Evolutionary conservation across 2,888 invertebrate genomes (phyloP).

Genomic region (Lutraria lutraria): DNA sequence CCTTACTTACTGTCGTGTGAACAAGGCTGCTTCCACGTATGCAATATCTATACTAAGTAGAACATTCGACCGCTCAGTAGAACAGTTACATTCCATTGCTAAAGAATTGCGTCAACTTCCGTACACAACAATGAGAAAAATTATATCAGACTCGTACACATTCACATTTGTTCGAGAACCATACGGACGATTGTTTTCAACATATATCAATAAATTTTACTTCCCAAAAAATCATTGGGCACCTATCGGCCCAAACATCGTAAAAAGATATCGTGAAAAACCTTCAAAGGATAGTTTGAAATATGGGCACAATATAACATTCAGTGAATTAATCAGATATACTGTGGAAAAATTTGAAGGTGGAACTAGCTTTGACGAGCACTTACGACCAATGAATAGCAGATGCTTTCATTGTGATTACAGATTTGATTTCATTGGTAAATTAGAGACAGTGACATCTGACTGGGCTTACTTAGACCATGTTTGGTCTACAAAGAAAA

Average conservation of each 20-base stretch:
- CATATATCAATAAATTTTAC: background rate
- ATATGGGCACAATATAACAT: constrained; percentile 11
- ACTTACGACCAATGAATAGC: constrained; percentile 13
- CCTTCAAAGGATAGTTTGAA: background rate
- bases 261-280: background rate
- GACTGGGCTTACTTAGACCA: background rate
- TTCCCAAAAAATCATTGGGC: constrained; percentile 18
- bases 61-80: background rate
- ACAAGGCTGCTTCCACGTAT: too few species aligned
- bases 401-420: background rate
- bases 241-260: background rate
- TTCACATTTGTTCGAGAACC: constrained; percentile 14
- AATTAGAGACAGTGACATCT: background rate
- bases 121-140: background rate
- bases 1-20: background rate
- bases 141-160: background rate
- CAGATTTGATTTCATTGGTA: background rate
- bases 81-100: background rate
- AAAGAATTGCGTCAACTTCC: background rate
- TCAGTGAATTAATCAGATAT: background rate
- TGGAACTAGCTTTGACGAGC: background rate
- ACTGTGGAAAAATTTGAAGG: background rate
- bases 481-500: background rate
- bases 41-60: background rate
- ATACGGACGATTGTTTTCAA: too few species aligned